Evolutionary conservation across 2,797 vertebrate genomes (phyloP), one percentile per base, ranked within the genome.

Genomic region (Sebastes variabilis): DNA sequence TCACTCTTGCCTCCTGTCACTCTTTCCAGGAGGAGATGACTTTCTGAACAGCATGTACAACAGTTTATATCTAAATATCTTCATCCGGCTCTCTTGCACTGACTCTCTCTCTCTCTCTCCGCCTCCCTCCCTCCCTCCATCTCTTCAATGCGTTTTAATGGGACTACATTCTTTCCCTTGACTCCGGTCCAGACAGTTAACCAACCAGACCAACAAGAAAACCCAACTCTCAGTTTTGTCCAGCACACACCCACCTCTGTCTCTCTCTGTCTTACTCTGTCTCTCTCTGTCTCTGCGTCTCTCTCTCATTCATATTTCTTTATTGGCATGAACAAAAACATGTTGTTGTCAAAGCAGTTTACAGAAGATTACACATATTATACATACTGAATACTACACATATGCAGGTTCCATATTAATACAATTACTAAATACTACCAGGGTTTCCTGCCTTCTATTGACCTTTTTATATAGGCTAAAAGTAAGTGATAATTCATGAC

Each of bases 141-240:
- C 71, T 80, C 64, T 79, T 16, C 89, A 59, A 75, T 87, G 79
- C 22, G 1, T 78, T 89, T 72, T 82, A 88, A 85, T 83, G 78
- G 80, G 80, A 56, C 75, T 3, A 5, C 88, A 93, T 93, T 94
- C 89, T 88, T 92, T 81, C 62, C 62, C 79, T 90, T 83, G 27
- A 73, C 88, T 83, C 14, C 14, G n/a, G 60, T 49, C 34, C 61
- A 68, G 79, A 68, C 71, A 91, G 79, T 91, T 25, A 78, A 91
- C 91, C 67, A 89, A 95, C 93, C 93, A 88, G 93, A 92, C 77
- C 59, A 58, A 91, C 93, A 0, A 72, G 93, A 91, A 87, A 81
- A 82, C 55, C 80, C 27, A 78, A 74, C 66, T 76, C 59, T 69
- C 62, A 59, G 77, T 56, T 71, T 36, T 56, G 32, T 55, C 46